A percentile compares a stretch with the other conserved stretches of the same genome.
phyloP scores from a whole-genome alignment of 2,888 invertebrate species.

The Apamea crenata region DNA sequence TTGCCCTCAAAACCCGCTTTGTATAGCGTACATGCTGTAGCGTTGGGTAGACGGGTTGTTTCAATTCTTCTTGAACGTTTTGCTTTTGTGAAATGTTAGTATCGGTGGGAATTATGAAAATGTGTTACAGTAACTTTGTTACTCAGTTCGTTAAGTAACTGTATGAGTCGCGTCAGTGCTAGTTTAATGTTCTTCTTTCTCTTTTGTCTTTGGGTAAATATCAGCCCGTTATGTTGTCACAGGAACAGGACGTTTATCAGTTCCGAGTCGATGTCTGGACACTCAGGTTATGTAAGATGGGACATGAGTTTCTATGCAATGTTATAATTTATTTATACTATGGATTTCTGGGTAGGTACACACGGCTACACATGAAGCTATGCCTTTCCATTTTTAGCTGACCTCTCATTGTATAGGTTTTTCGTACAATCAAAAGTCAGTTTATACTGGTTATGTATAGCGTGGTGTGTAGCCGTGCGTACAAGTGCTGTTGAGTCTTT shows the following conservation, averaged over 20 bases:
- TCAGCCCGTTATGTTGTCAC: too few relatives aligned
- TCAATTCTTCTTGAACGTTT: constrained; percentile 16
- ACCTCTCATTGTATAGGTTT: too few relatives aligned
- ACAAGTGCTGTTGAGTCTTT: too few relatives aligned
- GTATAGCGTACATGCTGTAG: constrained; percentile 39
- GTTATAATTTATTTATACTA: not conserved
- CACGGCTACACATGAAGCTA: too few relatives aligned
- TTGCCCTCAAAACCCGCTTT: constrained; percentile 74
- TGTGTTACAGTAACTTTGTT: not conserved
- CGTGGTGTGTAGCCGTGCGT: too few relatives aligned
- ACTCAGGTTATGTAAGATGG: not conserved
- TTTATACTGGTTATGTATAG: too few relatives aligned
- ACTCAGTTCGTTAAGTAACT: not conserved
- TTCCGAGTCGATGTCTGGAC: not conserved
- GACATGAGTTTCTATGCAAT: not conserved
- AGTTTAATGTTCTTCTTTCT: not conserved
- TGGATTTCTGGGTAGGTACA: too few relatives aligned
- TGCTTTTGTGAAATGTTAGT: constrained; percentile 22
- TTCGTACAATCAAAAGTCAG: too few relatives aligned
- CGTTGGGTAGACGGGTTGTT: constrained; percentile 3
- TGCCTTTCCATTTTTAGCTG: too few relatives aligned
- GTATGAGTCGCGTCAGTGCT: not conserved
- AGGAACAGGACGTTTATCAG: not conserved
- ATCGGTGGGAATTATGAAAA: constrained; percentile 11
- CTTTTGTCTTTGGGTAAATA: not conserved